Percentiles rank a stretch among this genome's conserved stretches.
Conservation (phyloP, 2,113 vertebrate species). For the Odocoileus hemionus region DNA sequence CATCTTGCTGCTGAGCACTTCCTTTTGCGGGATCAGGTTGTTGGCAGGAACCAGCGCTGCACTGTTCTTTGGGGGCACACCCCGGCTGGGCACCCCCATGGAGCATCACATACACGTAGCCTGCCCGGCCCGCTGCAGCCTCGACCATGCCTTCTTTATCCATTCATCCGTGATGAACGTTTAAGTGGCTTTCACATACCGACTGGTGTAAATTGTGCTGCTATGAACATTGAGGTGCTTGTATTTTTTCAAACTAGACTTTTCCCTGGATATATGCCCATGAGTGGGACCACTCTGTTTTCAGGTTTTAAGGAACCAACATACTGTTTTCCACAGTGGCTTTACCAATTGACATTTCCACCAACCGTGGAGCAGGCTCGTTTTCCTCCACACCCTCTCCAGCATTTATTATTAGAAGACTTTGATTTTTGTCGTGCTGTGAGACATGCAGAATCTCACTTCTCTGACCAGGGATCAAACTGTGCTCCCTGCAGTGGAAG, state of each 20-base stretch:
- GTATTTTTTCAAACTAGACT: background rate
- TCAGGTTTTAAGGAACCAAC: background rate
- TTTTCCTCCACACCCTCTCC: background rate
- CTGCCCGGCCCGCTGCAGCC: background rate
- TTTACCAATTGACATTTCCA: background rate
- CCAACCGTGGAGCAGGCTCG: background rate
- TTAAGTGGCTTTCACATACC: background rate
- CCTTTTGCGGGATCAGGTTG: slow-evolving; percentile 31
- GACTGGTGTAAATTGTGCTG: background rate
- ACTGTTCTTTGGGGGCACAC: background rate
- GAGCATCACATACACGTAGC: rapidly evolving
- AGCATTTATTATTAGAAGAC: background rate
- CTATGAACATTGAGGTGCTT: background rate
- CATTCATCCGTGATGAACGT: background rate
- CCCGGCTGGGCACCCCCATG: background rate
- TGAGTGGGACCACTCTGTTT: background rate
- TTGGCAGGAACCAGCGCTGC: rapidly evolving
- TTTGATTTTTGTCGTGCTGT: background rate
- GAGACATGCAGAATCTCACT: background rate
- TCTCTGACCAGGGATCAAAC: background rate
- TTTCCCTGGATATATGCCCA: background rate
- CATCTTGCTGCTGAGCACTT: slow-evolving; percentile 87
- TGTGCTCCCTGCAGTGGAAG: background rate
- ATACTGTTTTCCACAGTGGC: background rate
- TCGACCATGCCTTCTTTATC: background rate